Base-by-base conservation (phyloP, 1,140 invertebrate genomes). In the Thrips palmi region DNA sequence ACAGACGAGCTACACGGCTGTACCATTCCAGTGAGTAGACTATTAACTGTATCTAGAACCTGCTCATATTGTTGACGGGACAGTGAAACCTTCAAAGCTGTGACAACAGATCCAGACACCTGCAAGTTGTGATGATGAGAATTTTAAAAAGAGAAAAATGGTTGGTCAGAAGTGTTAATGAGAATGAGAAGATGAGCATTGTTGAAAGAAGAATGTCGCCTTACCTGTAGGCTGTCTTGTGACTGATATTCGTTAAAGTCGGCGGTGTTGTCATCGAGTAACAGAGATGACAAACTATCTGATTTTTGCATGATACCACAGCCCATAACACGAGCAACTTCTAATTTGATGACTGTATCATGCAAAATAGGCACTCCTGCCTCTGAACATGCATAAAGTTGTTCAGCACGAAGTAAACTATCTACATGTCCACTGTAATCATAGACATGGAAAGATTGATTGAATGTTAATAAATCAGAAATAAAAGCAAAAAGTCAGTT, bases 1-100 rank as follows among this genome's bases (percentile, higher is more conserved):
- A 11, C n/a, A n/a, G n/a, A n/a, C n/a, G n/a, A n/a, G n/a, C n/a
- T n/a, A n/a, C n/a, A n/a, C n/a, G n/a, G n/a, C n/a, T n/a, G n/a
- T n/a, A n/a, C n/a, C n/a, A n/a, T n/a, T n/a, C 51, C 52, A 1
- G 53, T 57, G 17, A 66, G 53, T 8, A 64, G 28, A 24, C 52
- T 65, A 27, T 70, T 59, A 14, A 75, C 51, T 1, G 77, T 85
- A 43, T 89, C 79, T 28, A 89, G 57, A 19, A 93, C 59, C 55
- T 92, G 85, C 54, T 88, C 79, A 53, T 92, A 93, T 49, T 92
- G 86, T 17, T 70, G 65, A 21, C 85, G 74, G 10, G 78, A 77
- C 6, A 92, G 58, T 0, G 83, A 84, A 10, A 93, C 68, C 57
- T 87, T 84, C 10, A 92, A 53, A 0, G 78, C 73, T 29, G 76